Conservation (phyloP, 2,113 vertebrate genomes). For the Puntigrus tetrazona region DNA sequence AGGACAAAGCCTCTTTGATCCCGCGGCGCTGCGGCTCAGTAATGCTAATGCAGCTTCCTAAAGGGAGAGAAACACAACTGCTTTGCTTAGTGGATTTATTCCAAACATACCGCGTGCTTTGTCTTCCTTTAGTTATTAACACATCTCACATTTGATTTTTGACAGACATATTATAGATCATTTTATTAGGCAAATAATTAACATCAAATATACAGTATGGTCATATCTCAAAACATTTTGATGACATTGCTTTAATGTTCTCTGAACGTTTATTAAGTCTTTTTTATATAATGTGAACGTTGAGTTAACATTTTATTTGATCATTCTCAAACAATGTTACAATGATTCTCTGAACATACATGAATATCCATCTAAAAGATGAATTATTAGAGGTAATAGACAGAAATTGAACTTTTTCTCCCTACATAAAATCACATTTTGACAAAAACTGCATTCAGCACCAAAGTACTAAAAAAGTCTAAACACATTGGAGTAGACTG, state of each 20-base stretch:
- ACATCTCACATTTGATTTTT: not conserved
- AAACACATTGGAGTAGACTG: not conserved
- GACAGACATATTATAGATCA: not conserved
- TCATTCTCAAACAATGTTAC: not conserved
- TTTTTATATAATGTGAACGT: not conserved
- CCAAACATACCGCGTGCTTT: not conserved
- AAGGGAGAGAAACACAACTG: not conserved
- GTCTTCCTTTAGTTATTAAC: not conserved
- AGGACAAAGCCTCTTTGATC: constrained; percentile 13
- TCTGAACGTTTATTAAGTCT: too few relatives aligned
- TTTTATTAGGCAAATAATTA: not conserved
- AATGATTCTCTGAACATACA: not conserved
- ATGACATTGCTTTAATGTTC: not conserved
- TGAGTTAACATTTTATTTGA: not conserved
- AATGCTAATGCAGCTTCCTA: constrained; percentile 13
- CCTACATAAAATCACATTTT: not conserved
- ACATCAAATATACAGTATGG: not conserved
- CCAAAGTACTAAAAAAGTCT: not conserved
- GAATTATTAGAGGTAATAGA: not conserved
- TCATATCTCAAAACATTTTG: not conserved
- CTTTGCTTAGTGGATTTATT: not conserved
- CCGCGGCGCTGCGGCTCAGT: not conserved
- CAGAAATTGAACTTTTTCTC: not conserved
- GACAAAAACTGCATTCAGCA: not conserved
- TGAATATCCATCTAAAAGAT: not conserved